Conservation (phyloP, 2,797 vertebrate species). For the Sebastes oblongus region DNA sequence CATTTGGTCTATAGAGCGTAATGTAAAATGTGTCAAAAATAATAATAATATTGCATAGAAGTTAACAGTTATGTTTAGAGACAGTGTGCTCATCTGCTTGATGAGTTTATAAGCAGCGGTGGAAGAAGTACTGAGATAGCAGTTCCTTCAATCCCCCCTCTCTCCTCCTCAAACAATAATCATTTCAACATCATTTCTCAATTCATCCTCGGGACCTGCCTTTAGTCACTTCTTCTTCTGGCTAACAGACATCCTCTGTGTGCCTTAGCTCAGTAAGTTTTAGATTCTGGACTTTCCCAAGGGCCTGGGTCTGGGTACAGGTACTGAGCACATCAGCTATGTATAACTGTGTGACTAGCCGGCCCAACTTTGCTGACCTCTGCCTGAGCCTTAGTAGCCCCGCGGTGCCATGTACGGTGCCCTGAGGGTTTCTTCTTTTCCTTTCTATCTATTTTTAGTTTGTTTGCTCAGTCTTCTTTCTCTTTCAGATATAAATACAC, state of each 20-base stretch:
- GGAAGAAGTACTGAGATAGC: background rate
- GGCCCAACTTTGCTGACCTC: conserved; percentile 7
- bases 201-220: too few species aligned
- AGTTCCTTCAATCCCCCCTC: too few species aligned
- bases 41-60: background rate
- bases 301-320: too few species aligned
- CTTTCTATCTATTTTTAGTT: too few species aligned
- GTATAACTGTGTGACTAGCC: background rate
- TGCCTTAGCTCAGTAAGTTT: background rate
- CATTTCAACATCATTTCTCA: too few species aligned
- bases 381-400: background rate
- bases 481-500: background rate
- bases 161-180: too few species aligned
- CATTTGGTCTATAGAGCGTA: background rate
- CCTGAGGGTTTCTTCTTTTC: background rate
- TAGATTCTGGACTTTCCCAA: background rate
- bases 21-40: background rate
- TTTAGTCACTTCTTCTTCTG: too few species aligned
- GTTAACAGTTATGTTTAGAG: background rate
- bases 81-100: background rate
- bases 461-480: too few species aligned
- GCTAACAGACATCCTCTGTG: too few species aligned
- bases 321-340: background rate
- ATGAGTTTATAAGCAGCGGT: background rate
- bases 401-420: background rate